These are phyloP conservation scores for Mylabris phalerata DNA, from an alignment of 1,140 invertebrate species.

Conservation along the genomic window DNA sequence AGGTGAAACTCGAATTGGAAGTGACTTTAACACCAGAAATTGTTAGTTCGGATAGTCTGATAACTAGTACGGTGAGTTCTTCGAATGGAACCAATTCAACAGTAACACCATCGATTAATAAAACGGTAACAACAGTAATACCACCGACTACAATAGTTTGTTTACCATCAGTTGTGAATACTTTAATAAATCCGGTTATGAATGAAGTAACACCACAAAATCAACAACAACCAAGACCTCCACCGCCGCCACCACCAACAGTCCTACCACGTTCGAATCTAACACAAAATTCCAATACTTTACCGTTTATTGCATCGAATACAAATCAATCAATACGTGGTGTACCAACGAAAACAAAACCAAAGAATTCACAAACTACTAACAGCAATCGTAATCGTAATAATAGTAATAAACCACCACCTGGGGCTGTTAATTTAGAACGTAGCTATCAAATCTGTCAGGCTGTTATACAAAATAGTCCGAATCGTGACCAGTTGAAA, in stretches of 20 bases:
- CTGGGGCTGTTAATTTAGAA: constrained; percentile 84
- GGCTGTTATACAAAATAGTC: constrained; percentile 87
- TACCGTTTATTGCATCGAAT: constrained; percentile 48
- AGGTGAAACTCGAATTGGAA: constrained; percentile 48
- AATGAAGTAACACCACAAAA: constrained; percentile 25
- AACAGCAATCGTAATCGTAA: constrained; percentile 43
- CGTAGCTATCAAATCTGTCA: constrained; percentile 94
- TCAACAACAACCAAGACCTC: constrained; percentile 17
- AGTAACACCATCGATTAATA: constrained; percentile 28
- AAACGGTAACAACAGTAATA: constrained; percentile 42
- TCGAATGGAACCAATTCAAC: constrained; percentile 37
- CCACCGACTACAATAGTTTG: constrained; percentile 49
- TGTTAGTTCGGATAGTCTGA: constrained; percentile 40
- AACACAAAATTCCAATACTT: constrained; percentile 43
- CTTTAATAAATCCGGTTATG: constrained; percentile 36
- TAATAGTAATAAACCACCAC: constrained; percentile 63
- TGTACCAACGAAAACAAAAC: constrained; percentile 37
- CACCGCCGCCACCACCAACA: not conserved
- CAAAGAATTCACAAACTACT: constrained; percentile 33
- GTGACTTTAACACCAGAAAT: constrained; percentile 49
- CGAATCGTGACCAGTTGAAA: constrained; percentile 79
- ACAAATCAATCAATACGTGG: constrained; percentile 42
- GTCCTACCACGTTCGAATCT: constrained; percentile 31
- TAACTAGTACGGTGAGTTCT: constrained; percentile 41
- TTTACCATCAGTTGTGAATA: constrained; percentile 41